Evolutionary conservation across 2,888 invertebrate species (phyloP).

Genomic region (Ormyrus nitidulus): DNA sequence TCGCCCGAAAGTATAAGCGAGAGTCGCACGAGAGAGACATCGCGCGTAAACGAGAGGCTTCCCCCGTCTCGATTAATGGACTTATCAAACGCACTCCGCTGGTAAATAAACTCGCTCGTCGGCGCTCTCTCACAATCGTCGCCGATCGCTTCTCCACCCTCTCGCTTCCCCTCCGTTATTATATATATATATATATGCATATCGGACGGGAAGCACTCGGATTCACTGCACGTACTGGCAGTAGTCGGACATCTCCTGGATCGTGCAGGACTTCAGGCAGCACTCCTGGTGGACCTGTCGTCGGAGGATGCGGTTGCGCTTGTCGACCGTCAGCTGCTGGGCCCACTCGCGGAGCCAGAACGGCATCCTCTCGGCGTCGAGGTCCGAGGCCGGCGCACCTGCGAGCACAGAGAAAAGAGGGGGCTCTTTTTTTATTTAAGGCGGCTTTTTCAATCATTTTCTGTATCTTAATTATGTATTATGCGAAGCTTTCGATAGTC

Average conservation of each 20-base stretch:
- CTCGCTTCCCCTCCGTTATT: neutral
- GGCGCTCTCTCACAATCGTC: neutral
- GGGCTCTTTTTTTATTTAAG: no score
- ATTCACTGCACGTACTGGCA: conserved; percentile 65
- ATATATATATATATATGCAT: neutral
- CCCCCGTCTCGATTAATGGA: no score
- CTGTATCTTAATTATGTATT: conserved; percentile 66
- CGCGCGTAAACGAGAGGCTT: no score
- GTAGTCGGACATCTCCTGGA: conserved; percentile 71
- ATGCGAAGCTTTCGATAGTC: no score
- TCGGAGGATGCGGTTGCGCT: conserved; percentile 65
- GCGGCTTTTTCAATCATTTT: conserved; percentile 60
- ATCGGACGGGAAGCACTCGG: conserved; percentile 37
- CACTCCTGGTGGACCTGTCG: conserved; percentile 76
- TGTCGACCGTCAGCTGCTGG: conserved; percentile 67
- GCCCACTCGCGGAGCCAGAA: conserved; percentile 69
- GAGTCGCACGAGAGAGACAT: no score
- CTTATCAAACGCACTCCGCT: neutral
- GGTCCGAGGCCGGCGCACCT: conserved; percentile 44
- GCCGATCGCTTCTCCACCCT: no score
- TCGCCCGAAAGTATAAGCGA: no score
- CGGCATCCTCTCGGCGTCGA: conserved; percentile 67
- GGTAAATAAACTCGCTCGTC: neutral
- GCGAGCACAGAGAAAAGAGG: no score
- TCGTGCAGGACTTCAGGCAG: conserved; percentile 73